A percentile compares a stretch with the other conserved stretches of the same genome.
phyloP scores from a whole-genome alignment of 2,113 vertebrate species.

The Gobius niger region DNA sequence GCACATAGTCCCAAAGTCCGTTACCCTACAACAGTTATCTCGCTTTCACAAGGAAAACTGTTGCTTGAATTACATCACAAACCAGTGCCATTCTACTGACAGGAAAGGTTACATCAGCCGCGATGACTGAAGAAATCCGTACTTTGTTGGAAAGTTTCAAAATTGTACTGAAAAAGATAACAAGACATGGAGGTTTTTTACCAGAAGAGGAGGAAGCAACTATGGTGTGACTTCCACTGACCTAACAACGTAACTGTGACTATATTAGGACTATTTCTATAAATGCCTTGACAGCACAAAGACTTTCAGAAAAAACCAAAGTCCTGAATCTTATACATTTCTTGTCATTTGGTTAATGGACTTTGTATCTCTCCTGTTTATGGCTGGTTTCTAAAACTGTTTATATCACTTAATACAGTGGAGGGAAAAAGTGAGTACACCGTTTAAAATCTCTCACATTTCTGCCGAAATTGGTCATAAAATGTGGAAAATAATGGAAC shows the following conservation, averaged over 20 bases:
- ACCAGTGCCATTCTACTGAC: neutral
- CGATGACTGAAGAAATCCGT: constrained; percentile 14
- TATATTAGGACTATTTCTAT: no score
- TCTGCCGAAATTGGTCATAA: no score
- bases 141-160: constrained; percentile 51
- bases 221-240: neutral
- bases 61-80: neutral
- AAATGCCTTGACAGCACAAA: no score
- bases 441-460: no score
- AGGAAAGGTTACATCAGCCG: constrained; percentile 16
- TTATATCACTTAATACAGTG: no score
- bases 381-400: no score
- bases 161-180: constrained; percentile 38
- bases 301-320: no score
- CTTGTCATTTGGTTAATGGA: no score
- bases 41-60: neutral
- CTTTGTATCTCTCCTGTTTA: no score
- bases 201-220: constrained; percentile 1
- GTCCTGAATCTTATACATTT: no score
- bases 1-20: neutral
- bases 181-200: constrained; percentile 30
- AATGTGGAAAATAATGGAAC: no score
- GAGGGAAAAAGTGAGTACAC: no score
- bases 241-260: neutral
- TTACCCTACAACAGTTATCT: neutral